Conservation (phyloP, 2,888 invertebrate genomes). For the Dicycla oo region DNA sequence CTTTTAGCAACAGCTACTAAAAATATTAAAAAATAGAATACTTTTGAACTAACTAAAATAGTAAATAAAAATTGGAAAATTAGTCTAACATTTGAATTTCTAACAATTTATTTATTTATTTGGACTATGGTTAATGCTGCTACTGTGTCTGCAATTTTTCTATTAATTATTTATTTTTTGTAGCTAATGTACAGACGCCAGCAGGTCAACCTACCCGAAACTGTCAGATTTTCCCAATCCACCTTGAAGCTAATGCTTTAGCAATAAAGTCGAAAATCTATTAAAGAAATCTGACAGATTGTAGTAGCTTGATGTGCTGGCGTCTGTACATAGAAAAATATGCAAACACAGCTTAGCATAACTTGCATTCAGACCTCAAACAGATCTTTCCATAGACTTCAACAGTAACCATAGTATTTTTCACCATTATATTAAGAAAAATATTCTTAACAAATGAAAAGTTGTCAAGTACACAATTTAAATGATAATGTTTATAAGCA, state of each 20-base stretch:
- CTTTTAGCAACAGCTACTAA: slow-evolving; percentile 24
- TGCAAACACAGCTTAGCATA: not conserved
- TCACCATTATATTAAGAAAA: not conserved
- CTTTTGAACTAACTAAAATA: slow-evolving; percentile 1
- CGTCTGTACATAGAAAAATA: not conserved
- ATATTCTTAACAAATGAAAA: not conserved
- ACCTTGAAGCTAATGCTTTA: too few relatives aligned
- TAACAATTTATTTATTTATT: not conserved
- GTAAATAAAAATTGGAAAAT: not conserved
- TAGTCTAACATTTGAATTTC: not conserved
- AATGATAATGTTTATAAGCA: slow-evolving; percentile 62
- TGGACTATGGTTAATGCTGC: not conserved
- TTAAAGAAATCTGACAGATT: too few relatives aligned
- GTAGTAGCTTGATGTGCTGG: too few relatives aligned
- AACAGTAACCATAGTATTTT: not conserved
- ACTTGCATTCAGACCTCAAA: not conserved
- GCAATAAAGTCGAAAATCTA: too few relatives aligned
- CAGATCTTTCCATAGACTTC: not conserved
- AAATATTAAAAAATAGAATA: not conserved
- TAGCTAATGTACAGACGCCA: too few relatives aligned
- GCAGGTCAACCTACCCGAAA: too few relatives aligned
- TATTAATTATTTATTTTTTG: not conserved
- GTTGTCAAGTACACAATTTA: slow-evolving; percentile 21
- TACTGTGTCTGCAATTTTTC: not conserved
- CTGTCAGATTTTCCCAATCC: too few relatives aligned